phyloP scores from a whole-genome alignment of 2,888 invertebrate genomes.

The Eurois occulta region DNA sequence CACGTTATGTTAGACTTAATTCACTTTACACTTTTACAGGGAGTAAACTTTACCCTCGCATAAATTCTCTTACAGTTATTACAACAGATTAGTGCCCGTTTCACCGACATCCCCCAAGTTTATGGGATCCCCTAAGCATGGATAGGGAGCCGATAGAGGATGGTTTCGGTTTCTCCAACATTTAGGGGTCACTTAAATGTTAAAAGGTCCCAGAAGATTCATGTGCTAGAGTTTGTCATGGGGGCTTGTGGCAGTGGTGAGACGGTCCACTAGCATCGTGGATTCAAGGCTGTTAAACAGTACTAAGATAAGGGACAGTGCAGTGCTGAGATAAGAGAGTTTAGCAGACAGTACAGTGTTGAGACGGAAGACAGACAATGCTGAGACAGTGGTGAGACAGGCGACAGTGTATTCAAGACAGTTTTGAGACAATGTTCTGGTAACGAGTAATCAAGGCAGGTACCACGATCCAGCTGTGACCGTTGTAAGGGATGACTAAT shows the following conservation, averaged over 20 bases:
- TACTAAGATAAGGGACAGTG: not conserved
- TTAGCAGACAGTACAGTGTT: not conserved
- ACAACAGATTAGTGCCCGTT: too few species aligned
- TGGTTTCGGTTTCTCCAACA: too few species aligned
- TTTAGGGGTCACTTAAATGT: too few species aligned
- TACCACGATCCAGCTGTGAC: too few species aligned
- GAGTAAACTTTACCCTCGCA: not conserved
- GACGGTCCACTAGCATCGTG: not conserved
- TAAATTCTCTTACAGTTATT: not conserved
- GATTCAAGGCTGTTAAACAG: not conserved
- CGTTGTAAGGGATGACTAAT: not conserved
- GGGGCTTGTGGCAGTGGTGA: not conserved
- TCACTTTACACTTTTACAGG: not conserved
- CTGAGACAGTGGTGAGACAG: not conserved
- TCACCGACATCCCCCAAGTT: too few species aligned
- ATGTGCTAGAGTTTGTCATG: too few species aligned
- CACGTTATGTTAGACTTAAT: constrained; percentile 8
- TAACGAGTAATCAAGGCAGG: not conserved
- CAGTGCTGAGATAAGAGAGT: not conserved
- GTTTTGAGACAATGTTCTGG: not conserved
- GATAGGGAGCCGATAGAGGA: too few species aligned
- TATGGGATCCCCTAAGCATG: too few species aligned
- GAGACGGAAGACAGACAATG: not conserved
- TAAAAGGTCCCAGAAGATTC: too few species aligned
- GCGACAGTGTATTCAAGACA: not conserved